A percentile compares a stretch with the other conserved stretches of the same genome.
These are phyloP conservation scores for Tachysurus fulvidraco DNA, from an alignment of 2,113 vertebrate genomes.

Conservation along the genomic window DNA sequence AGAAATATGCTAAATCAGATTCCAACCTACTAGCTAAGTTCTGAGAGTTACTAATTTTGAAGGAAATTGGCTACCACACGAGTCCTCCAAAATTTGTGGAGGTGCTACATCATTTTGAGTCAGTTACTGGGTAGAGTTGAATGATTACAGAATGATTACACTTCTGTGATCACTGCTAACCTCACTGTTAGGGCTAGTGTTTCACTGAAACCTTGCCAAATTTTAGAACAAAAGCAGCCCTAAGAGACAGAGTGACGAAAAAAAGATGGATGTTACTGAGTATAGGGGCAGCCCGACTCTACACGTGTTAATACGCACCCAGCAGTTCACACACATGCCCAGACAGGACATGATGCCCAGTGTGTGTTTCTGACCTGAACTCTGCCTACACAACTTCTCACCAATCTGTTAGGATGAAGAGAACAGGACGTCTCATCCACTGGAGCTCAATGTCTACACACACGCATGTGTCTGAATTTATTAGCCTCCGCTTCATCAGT, in stretches of 20 bases:
- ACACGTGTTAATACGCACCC: conserved; percentile 19
- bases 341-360: conserved; percentile 2
- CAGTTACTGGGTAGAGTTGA: background rate
- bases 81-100: background rate
- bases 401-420: conserved; percentile 15
- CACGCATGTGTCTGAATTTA: background rate
- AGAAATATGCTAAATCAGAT: background rate
- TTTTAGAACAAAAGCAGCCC: background rate
- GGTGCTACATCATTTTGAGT: background rate
- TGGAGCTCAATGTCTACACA: background rate
- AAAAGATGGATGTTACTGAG: background rate
- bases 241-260: background rate
- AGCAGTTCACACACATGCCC: conserved; percentile 6
- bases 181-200: background rate
- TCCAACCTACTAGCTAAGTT: background rate
- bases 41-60: background rate
- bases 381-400: background rate
- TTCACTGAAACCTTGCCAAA: background rate
- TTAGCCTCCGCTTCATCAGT: background rate
- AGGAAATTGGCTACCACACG: background rate
- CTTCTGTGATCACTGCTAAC: background rate
- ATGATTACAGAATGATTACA: too few relatives aligned
- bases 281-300: conserved; percentile 14
- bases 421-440: background rate
- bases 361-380: background rate